Percentiles rank a stretch among this genome's conserved stretches.
Evolutionary conservation across 2,113 vertebrate genomes (phyloP).

Genomic region (Heloderma charlesbogerti): DNA sequence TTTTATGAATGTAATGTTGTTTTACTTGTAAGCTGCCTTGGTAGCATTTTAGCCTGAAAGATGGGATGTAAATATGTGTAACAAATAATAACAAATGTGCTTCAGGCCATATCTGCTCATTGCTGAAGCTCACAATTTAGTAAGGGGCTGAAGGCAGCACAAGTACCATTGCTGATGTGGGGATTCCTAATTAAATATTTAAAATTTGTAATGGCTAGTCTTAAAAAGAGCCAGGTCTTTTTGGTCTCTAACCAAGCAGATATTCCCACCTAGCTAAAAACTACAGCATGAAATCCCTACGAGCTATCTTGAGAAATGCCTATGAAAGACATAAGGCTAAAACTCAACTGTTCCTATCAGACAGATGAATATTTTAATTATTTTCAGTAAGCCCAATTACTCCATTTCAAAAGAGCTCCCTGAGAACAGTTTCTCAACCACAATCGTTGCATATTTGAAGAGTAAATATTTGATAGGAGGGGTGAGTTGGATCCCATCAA

Average conservation of each 20-base stretch:
- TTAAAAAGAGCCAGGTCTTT: background rate
- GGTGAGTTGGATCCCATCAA: background rate
- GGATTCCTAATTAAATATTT: background rate
- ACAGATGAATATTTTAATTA: background rate
- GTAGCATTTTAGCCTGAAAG: no score
- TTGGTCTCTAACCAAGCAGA: background rate
- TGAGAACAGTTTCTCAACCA: slow-evolving; percentile 8
- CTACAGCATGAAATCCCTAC: background rate
- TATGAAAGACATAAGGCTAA: background rate
- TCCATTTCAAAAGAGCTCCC: slow-evolving; percentile 4
- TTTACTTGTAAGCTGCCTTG: no score
- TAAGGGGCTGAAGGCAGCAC: no score
- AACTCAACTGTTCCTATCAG: background rate
- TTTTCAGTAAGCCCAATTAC: background rate
- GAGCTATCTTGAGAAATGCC: background rate
- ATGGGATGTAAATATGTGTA: no score
- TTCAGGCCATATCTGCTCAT: no score
- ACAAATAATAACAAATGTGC: no score
- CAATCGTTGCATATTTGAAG: background rate
- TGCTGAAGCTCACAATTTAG: background rate
- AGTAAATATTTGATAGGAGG: slow-evolving; percentile 38
- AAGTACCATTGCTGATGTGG: background rate
- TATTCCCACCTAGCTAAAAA: background rate
- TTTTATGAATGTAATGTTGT: background rate
- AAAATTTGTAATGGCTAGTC: background rate